Evolutionary conservation across 2,113 vertebrate genomes (phyloP).

Genomic region (Ia io): DNA sequence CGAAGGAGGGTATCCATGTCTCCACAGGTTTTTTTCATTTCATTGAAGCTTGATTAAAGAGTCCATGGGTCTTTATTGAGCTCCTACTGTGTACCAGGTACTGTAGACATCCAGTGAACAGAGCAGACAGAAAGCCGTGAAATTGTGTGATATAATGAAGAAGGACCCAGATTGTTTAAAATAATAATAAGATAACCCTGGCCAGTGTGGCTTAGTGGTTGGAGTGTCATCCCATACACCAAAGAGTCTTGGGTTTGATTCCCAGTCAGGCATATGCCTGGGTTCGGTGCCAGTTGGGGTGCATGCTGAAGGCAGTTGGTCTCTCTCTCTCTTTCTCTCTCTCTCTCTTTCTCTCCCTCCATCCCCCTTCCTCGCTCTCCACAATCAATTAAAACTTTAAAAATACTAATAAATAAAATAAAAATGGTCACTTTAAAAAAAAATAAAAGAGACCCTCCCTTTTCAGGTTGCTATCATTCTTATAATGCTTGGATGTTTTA

Average conservation of each 20-base stretch:
- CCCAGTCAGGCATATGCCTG: neutral
- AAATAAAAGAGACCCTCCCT: neutral
- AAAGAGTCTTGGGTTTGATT: neutral
- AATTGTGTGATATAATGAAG: neutral
- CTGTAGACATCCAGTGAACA: neutral
- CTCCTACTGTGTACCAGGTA: neutral
- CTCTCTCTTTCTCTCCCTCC: too few relatives aligned
- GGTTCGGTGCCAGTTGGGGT: neutral
- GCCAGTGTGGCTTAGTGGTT: neutral
- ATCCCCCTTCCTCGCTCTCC: neutral
- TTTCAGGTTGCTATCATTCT: neutral
- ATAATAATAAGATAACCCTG: neutral
- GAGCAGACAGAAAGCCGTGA: neutral
- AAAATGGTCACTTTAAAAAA: neutral
- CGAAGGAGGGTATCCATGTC: neutral
- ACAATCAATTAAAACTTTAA: neutral
- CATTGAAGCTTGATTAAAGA: neutral
- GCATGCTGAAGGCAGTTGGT: too few relatives aligned
- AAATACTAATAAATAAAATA: neutral
- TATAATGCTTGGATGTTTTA: neutral
- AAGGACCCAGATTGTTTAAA: neutral
- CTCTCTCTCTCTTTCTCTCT: neutral
- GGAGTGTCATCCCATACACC: neutral
- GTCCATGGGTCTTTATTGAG: neutral
- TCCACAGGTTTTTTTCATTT: neutral